Evolutionary conservation across 1,140 invertebrate species (phyloP).

Genomic region (Megalonaias nervosa): DNA sequence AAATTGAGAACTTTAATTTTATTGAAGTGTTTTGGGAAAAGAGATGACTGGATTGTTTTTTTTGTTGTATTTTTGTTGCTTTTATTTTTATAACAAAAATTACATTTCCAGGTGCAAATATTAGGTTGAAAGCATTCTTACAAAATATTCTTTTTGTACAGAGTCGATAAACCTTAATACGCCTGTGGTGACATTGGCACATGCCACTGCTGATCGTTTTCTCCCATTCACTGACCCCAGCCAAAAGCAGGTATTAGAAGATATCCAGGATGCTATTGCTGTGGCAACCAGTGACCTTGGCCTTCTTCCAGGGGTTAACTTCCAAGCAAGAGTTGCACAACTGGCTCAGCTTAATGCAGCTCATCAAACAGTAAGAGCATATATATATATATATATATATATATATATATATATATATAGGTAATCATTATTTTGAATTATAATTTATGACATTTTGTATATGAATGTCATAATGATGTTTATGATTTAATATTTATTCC

Average conservation of each 20-base stretch:
- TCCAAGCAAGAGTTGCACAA: slow-evolving; percentile 67
- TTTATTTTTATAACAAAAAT: not conserved
- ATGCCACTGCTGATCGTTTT: slow-evolving; percentile 36
- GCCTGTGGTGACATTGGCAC: slow-evolving; percentile 53
- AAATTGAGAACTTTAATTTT: too few relatives aligned
- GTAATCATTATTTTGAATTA: too few relatives aligned
- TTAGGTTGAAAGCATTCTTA: not conserved
- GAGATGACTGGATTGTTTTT: too few relatives aligned
- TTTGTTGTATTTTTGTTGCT: too few relatives aligned
- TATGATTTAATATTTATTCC: too few relatives aligned
- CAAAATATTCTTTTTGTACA: slow-evolving; percentile 29
- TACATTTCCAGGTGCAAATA: not conserved
- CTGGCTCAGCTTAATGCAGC: slow-evolving; percentile 64
- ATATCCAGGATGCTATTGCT: slow-evolving; percentile 69
- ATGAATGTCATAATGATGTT: too few relatives aligned
- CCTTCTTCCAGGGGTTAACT: slow-evolving; percentile 63
- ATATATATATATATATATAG: too few relatives aligned
- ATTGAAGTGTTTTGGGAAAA: too few relatives aligned
- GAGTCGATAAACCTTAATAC: slow-evolving; percentile 66
- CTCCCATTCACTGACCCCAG: slow-evolving; percentile 38
- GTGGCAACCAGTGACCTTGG: slow-evolving; percentile 66
- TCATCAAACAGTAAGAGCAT: slow-evolving; percentile 62
- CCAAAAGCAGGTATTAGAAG: slow-evolving; percentile 53
- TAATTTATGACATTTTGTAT: too few relatives aligned
- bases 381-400: too few relatives aligned